Evolutionary conservation across 2,888 invertebrate species (phyloP).

Genomic region (Argyresthia albistria): DNA sequence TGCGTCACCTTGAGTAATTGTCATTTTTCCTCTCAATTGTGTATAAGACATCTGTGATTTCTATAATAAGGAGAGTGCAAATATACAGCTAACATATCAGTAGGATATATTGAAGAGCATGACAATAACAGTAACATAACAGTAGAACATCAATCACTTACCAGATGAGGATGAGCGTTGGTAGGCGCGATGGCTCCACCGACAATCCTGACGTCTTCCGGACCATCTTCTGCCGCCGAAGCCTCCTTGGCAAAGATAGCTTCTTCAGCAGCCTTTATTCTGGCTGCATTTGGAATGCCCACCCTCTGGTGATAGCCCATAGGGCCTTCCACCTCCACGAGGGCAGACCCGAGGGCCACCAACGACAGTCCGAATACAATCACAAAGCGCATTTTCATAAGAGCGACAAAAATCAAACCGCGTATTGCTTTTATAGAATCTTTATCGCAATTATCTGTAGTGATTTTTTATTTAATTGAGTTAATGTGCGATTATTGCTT

Average conservation of each 20-base stretch:
- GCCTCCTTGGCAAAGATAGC: constrained; percentile 3
- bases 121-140: too few relatives aligned
- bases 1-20: too few relatives aligned
- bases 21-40: too few relatives aligned
- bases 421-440: not conserved
- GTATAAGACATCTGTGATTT: too few relatives aligned
- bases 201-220: constrained; percentile 22
- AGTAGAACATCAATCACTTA: constrained; percentile 7
- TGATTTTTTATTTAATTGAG: too few relatives aligned
- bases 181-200: constrained; percentile 29
- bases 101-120: too few relatives aligned
- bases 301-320: constrained; percentile 30
- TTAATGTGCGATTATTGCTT: too few relatives aligned
- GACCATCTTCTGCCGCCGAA: not conserved
- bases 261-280: constrained; percentile 32
- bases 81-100: too few relatives aligned
- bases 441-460: not conserved
- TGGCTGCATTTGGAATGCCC: constrained; percentile 36
- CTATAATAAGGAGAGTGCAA: too few relatives aligned
- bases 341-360: constrained; percentile 18
- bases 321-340: constrained; percentile 18
- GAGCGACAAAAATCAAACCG: not conserved
- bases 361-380: constrained; percentile 12
- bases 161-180: constrained; percentile 28
- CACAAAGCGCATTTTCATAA: constrained; percentile 20